Base-by-base conservation (phyloP, 2,888 invertebrate genomes). In the Venusia cambrica region DNA sequence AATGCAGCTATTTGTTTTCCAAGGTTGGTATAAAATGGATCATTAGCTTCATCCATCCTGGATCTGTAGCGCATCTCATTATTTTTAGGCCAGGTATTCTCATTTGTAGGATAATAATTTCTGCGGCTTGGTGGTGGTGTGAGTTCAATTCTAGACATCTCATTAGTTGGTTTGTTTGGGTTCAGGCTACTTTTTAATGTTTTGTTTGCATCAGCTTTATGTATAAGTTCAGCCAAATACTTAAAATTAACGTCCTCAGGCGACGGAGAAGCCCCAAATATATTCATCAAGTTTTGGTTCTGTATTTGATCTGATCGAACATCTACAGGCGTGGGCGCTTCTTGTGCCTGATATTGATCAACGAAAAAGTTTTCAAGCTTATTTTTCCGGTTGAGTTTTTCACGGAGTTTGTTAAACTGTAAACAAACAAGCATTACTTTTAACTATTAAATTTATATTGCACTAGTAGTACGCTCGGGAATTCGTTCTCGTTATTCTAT, bases 1-100 rank as follows among this genome's bases (percentile, higher is more conserved):
- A 84, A 56, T 4, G 71, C 53, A 17, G 85, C 85, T 59, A 84
- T 85, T 68, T 81, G 73, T 48, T 69, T 71, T 3, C 85, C 85
- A 20, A 85, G 56, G 11, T 74, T 74, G 26, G 65, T 61, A 39
- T 79, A 85, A 42, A 73, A 80, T 2, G 45, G 29, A 29, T 79
- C 74, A 24, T 74, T 75, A 2, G 54, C 28, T 2, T 57, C 35
- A 32, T 48, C 47, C 10, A 55, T 45, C 38, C 29, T 53, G 10
- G 45, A 33, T 14, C 45, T 40, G 5, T 22, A 26, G 19, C 31
- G 15, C 8, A 22, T 24, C n/a, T 24, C 5, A 22, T 14, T 27
- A 24, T 34, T 8, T 2, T 3, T 6, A n/a, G 34, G 21, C n/a
- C 2, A 9, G 10, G 16, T 5, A 6, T 31, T 31, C 2, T 30